Evolutionary conservation across 2,888 invertebrate species (phyloP), one percentile per base, ranked within the genome.

Genomic region (Halictus quadricinctus): DNA sequence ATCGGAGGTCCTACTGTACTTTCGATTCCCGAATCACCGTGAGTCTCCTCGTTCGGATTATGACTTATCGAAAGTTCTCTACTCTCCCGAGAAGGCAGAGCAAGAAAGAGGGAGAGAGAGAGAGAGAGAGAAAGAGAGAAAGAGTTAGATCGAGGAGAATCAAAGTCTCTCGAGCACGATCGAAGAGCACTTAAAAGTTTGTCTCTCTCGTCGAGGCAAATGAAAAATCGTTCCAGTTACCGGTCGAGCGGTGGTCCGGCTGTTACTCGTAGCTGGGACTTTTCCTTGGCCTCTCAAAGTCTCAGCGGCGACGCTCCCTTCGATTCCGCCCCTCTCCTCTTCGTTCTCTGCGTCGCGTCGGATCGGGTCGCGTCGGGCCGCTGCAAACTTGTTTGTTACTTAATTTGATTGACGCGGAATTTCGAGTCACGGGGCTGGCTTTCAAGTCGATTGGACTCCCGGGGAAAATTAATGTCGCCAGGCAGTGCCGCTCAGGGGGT

Each of bases 381-480:
- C 4, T 41, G 75, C 72, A 48, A 72, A 48, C 66, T 79, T 79
- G 79, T 79, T 84, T 75, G 64, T 84, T 72, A 79, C 75, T 79
- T 79, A 72, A 79, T 84, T 79, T 79, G 84, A 85, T 77, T 74
- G 76, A 84, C 75, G 60, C 21, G 76, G 60, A 80, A 81, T 80
- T 76, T 75, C 72, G 60, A 78, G 48, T 64, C 70, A 76, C 60
- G 78, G 46, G 54, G 54, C 43, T 58, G 69, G 90, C 91, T 92
- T 91, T 92, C 86, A 91, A 90, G 89, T 89, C 92, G 92, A 92
- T 92, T 91, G 91, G 90, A 83, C 76, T 88, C 72, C 58, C 72
- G 79, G 70, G 79, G 83, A 76, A 83, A 88, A 86, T 89, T 88
- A 86, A 85, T 84, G 83, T 79, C 87, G 82, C 89, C 85, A 87